Base-by-base conservation (phyloP, 2,888 invertebrate species). In the Drosophila algonquin region DNA sequence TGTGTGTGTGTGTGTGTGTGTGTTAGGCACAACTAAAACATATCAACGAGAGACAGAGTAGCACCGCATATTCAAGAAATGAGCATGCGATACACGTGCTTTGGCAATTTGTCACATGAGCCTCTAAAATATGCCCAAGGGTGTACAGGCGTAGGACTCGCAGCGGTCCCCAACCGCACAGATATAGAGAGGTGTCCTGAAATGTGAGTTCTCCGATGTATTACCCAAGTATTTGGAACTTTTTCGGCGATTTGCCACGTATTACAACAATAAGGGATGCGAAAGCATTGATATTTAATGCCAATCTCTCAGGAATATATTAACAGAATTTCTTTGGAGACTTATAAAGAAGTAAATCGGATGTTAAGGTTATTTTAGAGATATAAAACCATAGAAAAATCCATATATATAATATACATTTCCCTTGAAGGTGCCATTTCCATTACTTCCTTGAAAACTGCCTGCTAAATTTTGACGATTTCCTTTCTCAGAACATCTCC, bases 31-130 rank as follows among this genome's bases (percentile, higher is more conserved):
- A 63, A 54, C 55, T 60, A 69, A 58, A 47, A 68, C 51, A 67
- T 71, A 71, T 57, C 71, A 71, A 32, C 24, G 53, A n/a, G 53
- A n/a, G 63, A 71, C 57, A 71, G 64, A 64, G 64, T 24, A 40
- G 24, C 10, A 40, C 21, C 21, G 56, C 55, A 70, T 70, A 70
- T 63, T 47, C 46, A 50, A 51, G 70, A 73, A 80, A 83, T 89
- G 80, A 77, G 82, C 87, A 89, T 90, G 88, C 88, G 73, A 76
- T 81, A 84, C 89, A 89, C 89, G 89, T 90, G 85, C 80, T 75
- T 68, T 45, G 75, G 84, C 86, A 88, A 89, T 89, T 89, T 89
- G 90, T 89, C 89, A 89, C 89, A 90, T 87, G 90, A 90, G 90
- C 89, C 90, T 88, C 81, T 80, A 90, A 89, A 89, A 90, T 90